Evolutionary conservation across 2,113 vertebrate species (phyloP).

Genomic region (Cyprinus carpio): DNA sequence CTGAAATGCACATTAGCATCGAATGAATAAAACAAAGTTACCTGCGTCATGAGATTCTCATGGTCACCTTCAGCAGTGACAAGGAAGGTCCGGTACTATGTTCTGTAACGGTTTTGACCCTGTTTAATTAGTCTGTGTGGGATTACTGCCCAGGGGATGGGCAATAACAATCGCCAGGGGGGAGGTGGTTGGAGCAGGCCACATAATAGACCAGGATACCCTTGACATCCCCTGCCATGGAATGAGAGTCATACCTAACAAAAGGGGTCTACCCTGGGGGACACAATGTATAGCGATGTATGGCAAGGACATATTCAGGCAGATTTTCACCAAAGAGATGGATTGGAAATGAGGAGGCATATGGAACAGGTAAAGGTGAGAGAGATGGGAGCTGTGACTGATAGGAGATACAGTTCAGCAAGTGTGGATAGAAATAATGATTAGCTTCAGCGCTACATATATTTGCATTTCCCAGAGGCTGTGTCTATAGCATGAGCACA

Average conservation of each 20-base stretch:
- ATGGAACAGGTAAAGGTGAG: constrained; percentile 1
- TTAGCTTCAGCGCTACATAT: constrained; percentile 17
- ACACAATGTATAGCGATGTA: constrained; percentile 40
- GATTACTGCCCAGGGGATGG: constrained; percentile 42
- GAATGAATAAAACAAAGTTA: not conserved
- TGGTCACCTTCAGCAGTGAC: constrained; percentile 46
- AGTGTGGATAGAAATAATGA: constrained; percentile 11
- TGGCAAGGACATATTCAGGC: constrained; percentile 23
- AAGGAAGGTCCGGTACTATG: constrained; percentile 14
- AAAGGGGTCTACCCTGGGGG: constrained; percentile 6
- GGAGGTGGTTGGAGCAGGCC: not conserved
- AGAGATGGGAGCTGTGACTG: constrained; percentile 5
- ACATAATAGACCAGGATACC: not conserved
- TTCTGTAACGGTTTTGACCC: constrained; percentile 40
- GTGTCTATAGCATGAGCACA: not conserved
- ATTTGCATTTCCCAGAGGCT: constrained; percentile 44
- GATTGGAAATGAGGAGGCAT: not conserved
- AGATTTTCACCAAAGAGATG: constrained; percentile 20
- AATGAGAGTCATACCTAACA: not conserved
- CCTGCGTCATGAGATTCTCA: not conserved
- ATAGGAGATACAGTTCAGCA: constrained; percentile 19
- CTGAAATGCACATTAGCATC: not conserved
- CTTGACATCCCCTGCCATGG: constrained; percentile 25
- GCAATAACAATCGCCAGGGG: constrained; percentile 17
- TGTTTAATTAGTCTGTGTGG: constrained; percentile 49